Evolutionary conservation across 2,797 vertebrate species (phyloP), one percentile per base, ranked within the genome.

Genomic region (Rhynchonycteris naso): DNA sequence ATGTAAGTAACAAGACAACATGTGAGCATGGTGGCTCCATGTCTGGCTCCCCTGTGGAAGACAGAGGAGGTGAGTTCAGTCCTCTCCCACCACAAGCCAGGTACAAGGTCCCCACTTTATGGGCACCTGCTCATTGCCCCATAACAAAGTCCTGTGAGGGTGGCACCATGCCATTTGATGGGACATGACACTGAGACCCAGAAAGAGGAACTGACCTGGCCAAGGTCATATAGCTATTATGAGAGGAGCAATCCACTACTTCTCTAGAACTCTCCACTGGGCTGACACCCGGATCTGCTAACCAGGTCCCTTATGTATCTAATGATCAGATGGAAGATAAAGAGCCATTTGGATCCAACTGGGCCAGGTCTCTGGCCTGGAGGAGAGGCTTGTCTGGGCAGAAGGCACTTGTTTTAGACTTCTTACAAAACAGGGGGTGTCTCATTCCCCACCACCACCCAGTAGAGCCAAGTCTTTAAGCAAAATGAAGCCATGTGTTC

Each of bases 91-190:
- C 63, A 66, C 1, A 3, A 8, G 81, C 24, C 26, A 43, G 35
- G 33, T 3, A 14, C 13, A 1, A 7, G 33, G 13, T 24, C 0
- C 0, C 0, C 16, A 6, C 4, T 6, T 22, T 1, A 33, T 14
- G 2, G 30, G 22, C 52, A 26, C 24, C 54, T 0, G 0, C 10
- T 30, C 21, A 0, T 4, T 1, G 43, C 19, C 52, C 8, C 0
- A 0, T 1, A 0, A n/a, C 15, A 0, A 19, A 33, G 76, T 22
- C 76, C 76, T 28, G 0, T 2, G 28, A 68, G 38, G 38, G 24
- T 0, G 14, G 54, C 14, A 2, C 1, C 4, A 50, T 5, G 28
- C 61, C 28, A 0, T 7, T 28, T 13, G 4, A 19, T 13, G 4
- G 4, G 28, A 52, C 38, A 16, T 35, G 14, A 38, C 59, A 59